Percentiles rank a stretch among this genome's conserved stretches.
Evolutionary conservation across 2,797 vertebrate species (phyloP).

Genomic region (Mycteria americana): DNA sequence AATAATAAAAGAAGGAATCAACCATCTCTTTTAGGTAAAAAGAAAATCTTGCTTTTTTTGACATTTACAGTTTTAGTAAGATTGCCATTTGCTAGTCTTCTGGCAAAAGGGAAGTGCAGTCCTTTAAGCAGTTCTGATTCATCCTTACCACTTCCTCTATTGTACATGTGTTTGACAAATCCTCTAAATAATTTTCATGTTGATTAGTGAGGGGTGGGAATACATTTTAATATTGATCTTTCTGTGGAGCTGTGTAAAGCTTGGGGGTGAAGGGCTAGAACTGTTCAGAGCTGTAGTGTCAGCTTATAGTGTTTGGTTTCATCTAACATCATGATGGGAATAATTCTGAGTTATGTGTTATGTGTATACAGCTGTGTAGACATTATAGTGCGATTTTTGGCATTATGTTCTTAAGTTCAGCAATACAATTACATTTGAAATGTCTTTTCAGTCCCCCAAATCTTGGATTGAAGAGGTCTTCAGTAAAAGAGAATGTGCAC

Average conservation of each 20-base stretch:
- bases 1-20: neutral
- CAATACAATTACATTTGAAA: neutral
- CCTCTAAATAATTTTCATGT: neutral
- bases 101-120: neutral
- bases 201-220: neutral
- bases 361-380: neutral
- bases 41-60: neutral
- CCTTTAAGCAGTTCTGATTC: neutral
- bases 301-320: neutral
- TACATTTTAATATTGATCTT: neutral
- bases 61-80: neutral
- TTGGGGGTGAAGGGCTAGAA: neutral
- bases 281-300: neutral
- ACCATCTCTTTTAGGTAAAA: neutral
- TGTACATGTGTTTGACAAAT: neutral
- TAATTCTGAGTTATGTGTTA: neutral
- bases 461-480: constrained; percentile 92
- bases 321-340: neutral
- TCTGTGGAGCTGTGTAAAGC: neutral
- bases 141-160: neutral
- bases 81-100: neutral
- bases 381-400: neutral
- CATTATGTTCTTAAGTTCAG: neutral
- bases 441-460: constrained; percentile 79
- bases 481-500: constrained; percentile 90